Percentiles rank a stretch among this genome's conserved stretches.
These are phyloP conservation scores for Gonocerus acuteangulatus DNA, from an alignment of 2,888 invertebrate species.

Conservation along the genomic window DNA sequence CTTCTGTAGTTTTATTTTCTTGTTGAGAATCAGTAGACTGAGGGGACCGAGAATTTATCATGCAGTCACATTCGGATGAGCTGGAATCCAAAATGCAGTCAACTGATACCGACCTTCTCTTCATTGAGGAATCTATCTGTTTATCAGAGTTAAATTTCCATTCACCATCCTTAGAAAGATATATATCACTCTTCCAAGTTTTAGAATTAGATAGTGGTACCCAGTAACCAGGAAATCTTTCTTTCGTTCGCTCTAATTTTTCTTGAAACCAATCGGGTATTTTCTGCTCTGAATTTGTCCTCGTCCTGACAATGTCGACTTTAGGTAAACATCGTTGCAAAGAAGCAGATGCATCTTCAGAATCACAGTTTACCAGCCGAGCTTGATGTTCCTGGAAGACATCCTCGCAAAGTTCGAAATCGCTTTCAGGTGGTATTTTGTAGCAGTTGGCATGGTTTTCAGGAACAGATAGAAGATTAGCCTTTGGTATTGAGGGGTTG, in stretches of 20 bases:
- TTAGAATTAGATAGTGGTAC: conserved; percentile 33
- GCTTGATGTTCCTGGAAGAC: conserved; percentile 40
- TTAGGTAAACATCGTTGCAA: conserved; percentile 10
- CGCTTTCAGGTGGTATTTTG: conserved; percentile 37
- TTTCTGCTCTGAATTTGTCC: conserved; percentile 11
- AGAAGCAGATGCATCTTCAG: conserved; percentile 38
- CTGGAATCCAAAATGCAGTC: conserved; percentile 31
- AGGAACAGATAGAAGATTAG: conserved; percentile 35
- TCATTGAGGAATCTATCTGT: conserved; percentile 6
- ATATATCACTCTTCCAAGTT: conserved; percentile 38
- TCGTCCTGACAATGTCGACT: conserved; percentile 24
- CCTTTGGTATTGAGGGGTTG: conserved; percentile 28
- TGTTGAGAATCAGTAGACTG: conserved; percentile 33
- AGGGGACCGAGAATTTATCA: conserved; percentile 34
- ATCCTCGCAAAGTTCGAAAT: conserved; percentile 38
- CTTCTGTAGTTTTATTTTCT: background rate
- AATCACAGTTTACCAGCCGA: conserved; percentile 38
- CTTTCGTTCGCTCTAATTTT: conserved; percentile 28
- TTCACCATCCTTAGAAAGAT: conserved; percentile 33
- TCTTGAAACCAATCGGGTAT: conserved; percentile 30
- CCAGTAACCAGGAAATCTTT: conserved; percentile 31
- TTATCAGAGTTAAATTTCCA: conserved; percentile 34
- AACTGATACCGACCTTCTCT: conserved; percentile 27
- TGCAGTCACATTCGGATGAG: conserved; percentile 36
- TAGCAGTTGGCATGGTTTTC: conserved; percentile 37